Base-by-base conservation (phyloP, 2,113 vertebrate species). In the Cebus imitator region DNA sequence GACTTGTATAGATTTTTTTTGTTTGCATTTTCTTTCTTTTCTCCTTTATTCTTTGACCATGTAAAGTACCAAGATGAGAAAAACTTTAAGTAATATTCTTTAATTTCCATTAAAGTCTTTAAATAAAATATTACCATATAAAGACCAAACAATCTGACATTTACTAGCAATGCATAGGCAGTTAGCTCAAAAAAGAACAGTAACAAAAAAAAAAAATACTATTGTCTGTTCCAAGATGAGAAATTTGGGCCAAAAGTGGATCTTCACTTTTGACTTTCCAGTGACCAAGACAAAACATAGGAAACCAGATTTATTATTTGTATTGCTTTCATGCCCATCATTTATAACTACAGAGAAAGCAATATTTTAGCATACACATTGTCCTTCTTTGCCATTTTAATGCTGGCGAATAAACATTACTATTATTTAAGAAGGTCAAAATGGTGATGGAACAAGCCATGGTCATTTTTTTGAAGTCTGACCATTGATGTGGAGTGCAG, bases 1-100 rank as follows among this genome's bases (percentile, higher is more conserved):
- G 12, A 88, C 82, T 43, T 81, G 70, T 20, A 92, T 91, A 91
- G 48, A 43, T 18, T 9, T 96, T 92, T 87, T 64, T 13, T 9
- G 95, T 93, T 96, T 87, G 73, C 12, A 70, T 92, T 91, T 93
- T 81, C 72, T 97, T 97, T 98, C 75, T 98, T 94, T 35, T 61
- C 68, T 85, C 88, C 40, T 97, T 94, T 64, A 68, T 93, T 96
- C 50, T 91, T 5, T 8, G 80, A 37, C 76, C 83, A 18, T 89
- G 18, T 95, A 94, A 97, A 84, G 13, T 93, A 87, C 18, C 66
- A 91, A 79, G 40, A 83, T 43, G 20, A 32, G 27, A 50, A 82
- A 18, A 30, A 43, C 5, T 92, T 52, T 90, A 82, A 86, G 37
- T 23, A 43, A 95, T 93, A 90, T 91, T 98, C 11, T 92, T 91